Evolutionary conservation across 1,140 invertebrate species (phyloP).

Genomic region (Ctenoplectra terminalis): DNA sequence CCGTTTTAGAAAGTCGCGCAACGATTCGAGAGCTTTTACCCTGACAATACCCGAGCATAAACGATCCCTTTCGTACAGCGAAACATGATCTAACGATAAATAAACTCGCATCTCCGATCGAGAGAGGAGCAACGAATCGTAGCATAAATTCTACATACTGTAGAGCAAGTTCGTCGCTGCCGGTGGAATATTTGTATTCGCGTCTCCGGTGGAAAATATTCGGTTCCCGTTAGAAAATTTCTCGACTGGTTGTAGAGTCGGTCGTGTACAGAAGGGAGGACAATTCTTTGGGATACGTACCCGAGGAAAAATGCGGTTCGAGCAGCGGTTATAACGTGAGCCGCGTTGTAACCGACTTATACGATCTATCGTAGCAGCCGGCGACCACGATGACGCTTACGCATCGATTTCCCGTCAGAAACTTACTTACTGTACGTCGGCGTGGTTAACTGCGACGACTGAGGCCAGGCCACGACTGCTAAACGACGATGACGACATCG

Average conservation of each 20-base stretch:
- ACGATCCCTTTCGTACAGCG: not conserved
- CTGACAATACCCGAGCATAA: not conserved
- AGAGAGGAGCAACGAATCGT: not conserved
- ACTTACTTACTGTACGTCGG: slow-evolving; percentile 74
- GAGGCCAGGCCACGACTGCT: slow-evolving; percentile 48
- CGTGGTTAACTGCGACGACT: slow-evolving; percentile 64
- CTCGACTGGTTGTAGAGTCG: no score
- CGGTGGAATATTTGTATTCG: no score
- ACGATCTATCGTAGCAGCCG: slow-evolving; percentile 64
- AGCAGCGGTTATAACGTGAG: slow-evolving; percentile 54
- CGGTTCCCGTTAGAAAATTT: not conserved
- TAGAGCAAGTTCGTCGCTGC: not conserved
- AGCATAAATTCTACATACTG: not conserved
- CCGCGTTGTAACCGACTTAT: slow-evolving; percentile 66
- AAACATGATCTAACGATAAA: not conserved
- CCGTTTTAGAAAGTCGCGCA: slow-evolving; percentile 9
- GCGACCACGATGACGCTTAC: slow-evolving; percentile 70
- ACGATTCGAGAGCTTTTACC: slow-evolving; percentile 6
- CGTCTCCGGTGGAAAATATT: not conserved
- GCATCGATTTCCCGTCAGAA: slow-evolving; percentile 77
- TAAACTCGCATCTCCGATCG: not conserved
- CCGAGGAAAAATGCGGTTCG: slow-evolving; percentile 26
- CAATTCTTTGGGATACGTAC: slow-evolving; percentile 20
- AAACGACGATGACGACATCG: slow-evolving; percentile 27
- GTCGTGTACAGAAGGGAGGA: not conserved